A percentile compares a stretch with the other conserved stretches of the same genome.
phyloP scores from a whole-genome alignment of 2,797 vertebrate genomes.

The Sarcoramphus papa region DNA sequence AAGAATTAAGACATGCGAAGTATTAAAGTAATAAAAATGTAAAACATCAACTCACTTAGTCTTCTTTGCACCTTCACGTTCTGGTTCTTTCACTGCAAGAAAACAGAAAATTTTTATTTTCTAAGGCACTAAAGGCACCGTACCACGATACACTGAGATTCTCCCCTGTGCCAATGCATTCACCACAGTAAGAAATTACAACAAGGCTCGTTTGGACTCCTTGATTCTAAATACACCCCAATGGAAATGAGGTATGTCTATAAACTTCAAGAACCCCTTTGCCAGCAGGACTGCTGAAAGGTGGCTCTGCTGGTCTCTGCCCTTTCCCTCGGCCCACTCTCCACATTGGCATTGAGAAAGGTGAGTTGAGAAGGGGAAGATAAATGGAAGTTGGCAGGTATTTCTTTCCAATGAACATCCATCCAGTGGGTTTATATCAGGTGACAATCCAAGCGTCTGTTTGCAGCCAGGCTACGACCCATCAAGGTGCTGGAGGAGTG shows the following conservation, averaged over 20 bases:
- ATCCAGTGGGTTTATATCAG: not conserved
- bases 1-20: conserved; percentile 44
- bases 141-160: not conserved
- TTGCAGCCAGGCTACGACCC: not conserved
- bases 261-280: not conserved
- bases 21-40: not conserved
- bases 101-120: not conserved
- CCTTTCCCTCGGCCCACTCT: not conserved
- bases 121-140: not conserved
- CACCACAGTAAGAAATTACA: not conserved
- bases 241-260: not conserved
- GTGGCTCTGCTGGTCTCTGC: not conserved
- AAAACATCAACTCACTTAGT: conserved; percentile 83
- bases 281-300: not conserved
- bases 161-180: not conserved
- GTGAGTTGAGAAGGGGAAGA: not conserved
- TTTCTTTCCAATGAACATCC: not conserved
- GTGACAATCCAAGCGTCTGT: not conserved
- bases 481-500: not conserved
- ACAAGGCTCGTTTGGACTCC: not conserved
- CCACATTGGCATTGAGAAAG: not conserved
- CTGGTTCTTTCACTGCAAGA: conserved; percentile 84
- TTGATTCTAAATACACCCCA: fast-evolving
- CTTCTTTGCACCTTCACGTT: conserved; percentile 82
- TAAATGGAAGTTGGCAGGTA: not conserved